Percentiles rank a stretch among this genome's conserved stretches.
Conservation (phyloP, 2,888 invertebrate genomes). For the Phaedon cochleariae region DNA sequence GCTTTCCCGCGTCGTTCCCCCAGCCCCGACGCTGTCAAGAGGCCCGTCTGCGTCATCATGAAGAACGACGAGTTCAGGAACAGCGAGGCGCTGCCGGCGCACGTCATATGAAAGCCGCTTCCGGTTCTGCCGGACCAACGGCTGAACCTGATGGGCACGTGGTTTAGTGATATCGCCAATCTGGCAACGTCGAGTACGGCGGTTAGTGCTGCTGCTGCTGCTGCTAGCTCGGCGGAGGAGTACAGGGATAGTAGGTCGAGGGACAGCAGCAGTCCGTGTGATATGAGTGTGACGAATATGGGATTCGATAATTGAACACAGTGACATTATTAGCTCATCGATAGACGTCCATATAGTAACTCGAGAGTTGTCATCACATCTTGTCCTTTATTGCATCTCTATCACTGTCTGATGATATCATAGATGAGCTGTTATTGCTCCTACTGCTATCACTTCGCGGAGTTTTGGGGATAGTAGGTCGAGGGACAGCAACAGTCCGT, state of each 20-base stretch:
- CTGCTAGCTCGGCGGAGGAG: constrained; percentile 25
- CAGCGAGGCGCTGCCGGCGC: constrained; percentile 64
- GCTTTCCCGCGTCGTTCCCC: constrained; percentile 58
- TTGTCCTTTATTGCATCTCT: too few relatives aligned
- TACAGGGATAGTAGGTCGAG: constrained; percentile 50
- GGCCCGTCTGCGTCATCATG: constrained; percentile 72
- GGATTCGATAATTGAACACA: constrained; percentile 31
- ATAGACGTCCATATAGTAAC: too few relatives aligned
- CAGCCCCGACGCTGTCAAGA: constrained; percentile 60
- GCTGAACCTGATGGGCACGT: constrained; percentile 65
- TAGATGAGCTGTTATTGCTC: constrained; percentile 58
- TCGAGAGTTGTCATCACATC: too few relatives aligned
- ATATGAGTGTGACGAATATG: constrained; percentile 44
- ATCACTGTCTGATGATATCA: too few relatives aligned
- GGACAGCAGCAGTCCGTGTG: constrained; percentile 56
- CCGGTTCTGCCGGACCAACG: constrained; percentile 80
- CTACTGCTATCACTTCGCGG: constrained; percentile 7
- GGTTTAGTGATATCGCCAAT: constrained; percentile 61
- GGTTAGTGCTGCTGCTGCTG: constrained; percentile 54
- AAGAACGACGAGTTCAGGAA: constrained; percentile 67
- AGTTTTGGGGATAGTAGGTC: constrained; percentile 49
- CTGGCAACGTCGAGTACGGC: constrained; percentile 56
- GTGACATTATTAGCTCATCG: neutral
- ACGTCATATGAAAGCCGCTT: constrained; percentile 87
- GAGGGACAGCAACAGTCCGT: constrained; percentile 56